Evolutionary conservation across 2,113 vertebrate genomes (phyloP).

Genomic region (Bubo scandiacus): DNA sequence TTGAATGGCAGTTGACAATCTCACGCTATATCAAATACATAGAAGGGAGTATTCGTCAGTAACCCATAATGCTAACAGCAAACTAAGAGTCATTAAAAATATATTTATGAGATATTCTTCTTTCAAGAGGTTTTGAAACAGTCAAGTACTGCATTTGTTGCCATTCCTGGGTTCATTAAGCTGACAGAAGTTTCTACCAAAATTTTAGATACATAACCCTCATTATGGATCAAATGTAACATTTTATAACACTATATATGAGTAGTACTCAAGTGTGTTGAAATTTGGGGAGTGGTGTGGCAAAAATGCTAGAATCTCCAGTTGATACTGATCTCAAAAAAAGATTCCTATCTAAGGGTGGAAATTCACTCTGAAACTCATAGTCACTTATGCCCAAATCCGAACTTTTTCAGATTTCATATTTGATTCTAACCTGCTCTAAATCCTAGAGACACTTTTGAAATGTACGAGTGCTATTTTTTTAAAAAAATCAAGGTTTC

Average conservation of each 20-base stretch:
- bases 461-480: not conserved
- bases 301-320: not conserved
- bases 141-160: not conserved
- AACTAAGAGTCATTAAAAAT: not conserved
- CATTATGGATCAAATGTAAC: not conserved
- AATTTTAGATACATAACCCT: not conserved
- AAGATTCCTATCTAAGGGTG: not conserved
- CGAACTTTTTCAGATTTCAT: not conserved
- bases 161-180: not conserved
- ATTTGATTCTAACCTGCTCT: not conserved
- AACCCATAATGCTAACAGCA: not conserved
- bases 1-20: not conserved
- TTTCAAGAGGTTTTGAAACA: not conserved
- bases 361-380: not conserved
- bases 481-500: not conserved
- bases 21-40: not conserved
- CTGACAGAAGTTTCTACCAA: not conserved
- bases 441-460: not conserved
- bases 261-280: not conserved
- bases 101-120: not conserved
- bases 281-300: not conserved
- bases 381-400: rapidly evolving
- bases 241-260: not conserved
- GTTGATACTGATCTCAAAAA: not conserved
- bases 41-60: not conserved